Conservation (phyloP, 2,888 invertebrate genomes). For the Agrochola litura region DNA sequence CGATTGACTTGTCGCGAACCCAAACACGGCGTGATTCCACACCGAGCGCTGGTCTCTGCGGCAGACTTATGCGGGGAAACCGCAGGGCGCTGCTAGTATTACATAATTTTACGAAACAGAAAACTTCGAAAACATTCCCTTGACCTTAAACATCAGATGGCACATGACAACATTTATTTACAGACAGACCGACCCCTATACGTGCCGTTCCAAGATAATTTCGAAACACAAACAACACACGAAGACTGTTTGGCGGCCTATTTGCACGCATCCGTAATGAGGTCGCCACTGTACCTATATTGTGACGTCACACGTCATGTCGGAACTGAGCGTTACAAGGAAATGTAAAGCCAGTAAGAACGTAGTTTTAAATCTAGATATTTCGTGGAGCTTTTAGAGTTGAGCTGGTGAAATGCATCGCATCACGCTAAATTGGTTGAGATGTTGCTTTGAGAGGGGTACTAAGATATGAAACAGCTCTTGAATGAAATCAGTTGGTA, state of each 20-base stretch:
- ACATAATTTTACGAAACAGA: background rate
- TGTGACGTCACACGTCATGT: slow-evolving; percentile 25
- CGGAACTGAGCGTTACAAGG: background rate
- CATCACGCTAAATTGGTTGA: slow-evolving; percentile 32
- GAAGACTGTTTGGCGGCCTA: slow-evolving; percentile 43
- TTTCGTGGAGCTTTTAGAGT: slow-evolving; percentile 21
- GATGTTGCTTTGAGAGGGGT: slow-evolving; percentile 17
- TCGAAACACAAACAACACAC: slow-evolving; percentile 42
- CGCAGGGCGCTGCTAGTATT: too few relatives aligned
- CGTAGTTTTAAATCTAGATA: slow-evolving; percentile 27
- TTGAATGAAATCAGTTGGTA: slow-evolving; percentile 10
- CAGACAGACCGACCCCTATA: slow-evolving; percentile 17
- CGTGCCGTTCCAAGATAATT: slow-evolving; percentile 32
- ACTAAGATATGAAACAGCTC: slow-evolving; percentile 13
- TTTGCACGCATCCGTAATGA: slow-evolving; percentile 59
- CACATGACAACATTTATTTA: slow-evolving; percentile 13
- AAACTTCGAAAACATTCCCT: background rate
- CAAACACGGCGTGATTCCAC: too few relatives aligned
- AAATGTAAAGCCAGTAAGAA: slow-evolving; percentile 3
- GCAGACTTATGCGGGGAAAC: too few relatives aligned
- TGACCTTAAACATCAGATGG: slow-evolving; percentile 23
- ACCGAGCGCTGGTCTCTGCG: too few relatives aligned
- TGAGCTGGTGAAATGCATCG: slow-evolving; percentile 6
- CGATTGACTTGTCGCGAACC: too few relatives aligned
- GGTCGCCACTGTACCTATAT: slow-evolving; percentile 41